Evolutionary conservation across 2,888 invertebrate genomes (phyloP).

Genomic region (Zonitis immaculata): DNA sequence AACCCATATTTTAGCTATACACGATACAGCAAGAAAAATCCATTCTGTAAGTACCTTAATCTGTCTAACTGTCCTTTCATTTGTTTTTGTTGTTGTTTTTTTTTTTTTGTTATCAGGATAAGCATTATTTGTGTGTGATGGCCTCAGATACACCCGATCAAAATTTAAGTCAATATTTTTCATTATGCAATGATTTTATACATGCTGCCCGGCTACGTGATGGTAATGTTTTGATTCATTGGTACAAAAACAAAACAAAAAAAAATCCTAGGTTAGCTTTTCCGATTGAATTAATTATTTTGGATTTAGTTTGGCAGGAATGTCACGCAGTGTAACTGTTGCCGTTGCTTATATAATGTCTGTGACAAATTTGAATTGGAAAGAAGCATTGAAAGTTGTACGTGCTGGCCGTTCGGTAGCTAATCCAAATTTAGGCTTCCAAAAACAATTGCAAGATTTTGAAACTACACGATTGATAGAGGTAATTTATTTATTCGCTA

Average conservation of each 20-base stretch:
- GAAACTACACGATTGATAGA: constrained; percentile 74
- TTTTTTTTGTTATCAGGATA: constrained; percentile 70
- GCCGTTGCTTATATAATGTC: constrained; percentile 97
- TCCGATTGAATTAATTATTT: constrained; percentile 29
- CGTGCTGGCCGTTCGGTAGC: constrained; percentile 87
- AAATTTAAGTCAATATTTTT: constrained; percentile 89
- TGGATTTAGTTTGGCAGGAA: constrained; percentile 76
- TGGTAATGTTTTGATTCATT: constrained; percentile 91
- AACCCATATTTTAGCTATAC: constrained; percentile 92
- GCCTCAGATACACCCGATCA: constrained; percentile 95
- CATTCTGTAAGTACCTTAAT: constrained; percentile 78
- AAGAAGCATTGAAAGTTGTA: constrained; percentile 89
- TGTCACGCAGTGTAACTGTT: constrained; percentile 94
- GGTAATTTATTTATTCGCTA: too few relatives aligned
- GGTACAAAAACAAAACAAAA: too few relatives aligned
- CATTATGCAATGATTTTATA: constrained; percentile 93
- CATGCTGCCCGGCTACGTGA: constrained; percentile 86
- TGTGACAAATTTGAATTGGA: constrained; percentile 83
- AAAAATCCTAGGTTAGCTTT: too few relatives aligned
- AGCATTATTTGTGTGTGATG: constrained; percentile 91
- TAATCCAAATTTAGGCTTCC: constrained; percentile 95
- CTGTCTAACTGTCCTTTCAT: too few relatives aligned
- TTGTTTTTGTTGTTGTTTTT: too few relatives aligned
- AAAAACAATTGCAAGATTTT: constrained; percentile 88
- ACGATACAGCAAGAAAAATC: constrained; percentile 86